Conservation (phyloP, 2,113 vertebrate genomes). For the Paramormyrops kingsleyae region DNA sequence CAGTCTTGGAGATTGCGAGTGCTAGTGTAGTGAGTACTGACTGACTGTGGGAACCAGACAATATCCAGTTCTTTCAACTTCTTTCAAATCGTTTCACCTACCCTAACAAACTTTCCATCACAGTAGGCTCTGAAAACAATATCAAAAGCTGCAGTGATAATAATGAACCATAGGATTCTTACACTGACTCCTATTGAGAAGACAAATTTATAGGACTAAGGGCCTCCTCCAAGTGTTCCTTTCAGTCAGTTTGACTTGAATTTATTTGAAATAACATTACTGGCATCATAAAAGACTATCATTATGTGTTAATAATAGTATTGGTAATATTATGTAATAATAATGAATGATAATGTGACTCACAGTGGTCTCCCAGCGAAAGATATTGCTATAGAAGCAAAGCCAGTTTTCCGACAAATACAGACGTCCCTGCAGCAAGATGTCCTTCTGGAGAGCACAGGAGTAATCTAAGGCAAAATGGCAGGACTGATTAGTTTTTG, state of each 20-base stretch:
- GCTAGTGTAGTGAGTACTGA: no score
- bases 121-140: not conserved
- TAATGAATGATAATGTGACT: conserved; percentile 27
- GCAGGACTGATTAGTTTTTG: not conserved
- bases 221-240: not conserved
- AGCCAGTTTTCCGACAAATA: conserved; percentile 87
- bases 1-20: no score
- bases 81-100: not conserved
- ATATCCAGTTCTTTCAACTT: not conserved
- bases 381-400: conserved; percentile 90
- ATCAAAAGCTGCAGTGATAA: not conserved
- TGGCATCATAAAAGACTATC: no score
- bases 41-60: not conserved
- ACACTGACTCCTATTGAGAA: not conserved
- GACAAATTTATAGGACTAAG: not conserved
- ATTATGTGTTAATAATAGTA: no score
- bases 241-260: not conserved
- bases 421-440: conserved; percentile 79
- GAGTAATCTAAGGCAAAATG: conserved; percentile 71
- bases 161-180: not conserved
- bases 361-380: conserved; percentile 87
- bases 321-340: not conserved
- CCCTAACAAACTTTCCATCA: not conserved
- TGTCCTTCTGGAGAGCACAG: conserved; percentile 83
- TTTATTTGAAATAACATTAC: not conserved